phyloP scores from a whole-genome alignment of 2,888 invertebrate genomes.

The Andrena camellia region DNA sequence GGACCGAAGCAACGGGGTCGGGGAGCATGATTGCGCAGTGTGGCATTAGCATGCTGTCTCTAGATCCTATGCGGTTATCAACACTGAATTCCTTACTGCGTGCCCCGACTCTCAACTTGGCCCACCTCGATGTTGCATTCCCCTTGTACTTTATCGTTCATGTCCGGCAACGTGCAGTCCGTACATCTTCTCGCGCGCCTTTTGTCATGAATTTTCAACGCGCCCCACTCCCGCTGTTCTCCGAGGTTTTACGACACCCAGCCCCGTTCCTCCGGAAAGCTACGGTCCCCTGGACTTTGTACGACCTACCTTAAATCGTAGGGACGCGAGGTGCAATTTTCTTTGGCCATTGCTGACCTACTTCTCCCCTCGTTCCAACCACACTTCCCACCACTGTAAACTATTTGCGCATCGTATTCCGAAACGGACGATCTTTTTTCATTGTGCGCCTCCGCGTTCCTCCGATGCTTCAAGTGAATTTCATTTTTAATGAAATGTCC shows the following conservation, averaged over 20 bases:
- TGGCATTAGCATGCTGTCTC: constrained; percentile 78
- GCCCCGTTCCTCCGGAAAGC: constrained; percentile 52
- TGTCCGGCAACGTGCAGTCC: constrained; percentile 41
- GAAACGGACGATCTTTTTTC: neutral
- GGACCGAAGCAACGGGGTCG: constrained; percentile 20
- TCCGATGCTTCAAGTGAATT: neutral
- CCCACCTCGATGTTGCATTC: constrained; percentile 46
- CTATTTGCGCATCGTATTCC: constrained; percentile 17
- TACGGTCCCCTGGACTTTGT: constrained; percentile 46
- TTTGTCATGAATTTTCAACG: constrained; percentile 62
- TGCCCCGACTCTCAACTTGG: constrained; percentile 74
- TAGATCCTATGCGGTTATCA: constrained; percentile 76
- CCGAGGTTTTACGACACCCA: constrained; percentile 61
- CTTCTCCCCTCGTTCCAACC: constrained; percentile 33
- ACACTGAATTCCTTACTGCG: constrained; percentile 77
- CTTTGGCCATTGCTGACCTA: constrained; percentile 59
- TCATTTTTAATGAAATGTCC: neutral
- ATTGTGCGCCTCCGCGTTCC: neutral
- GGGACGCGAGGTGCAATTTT: constrained; percentile 44
- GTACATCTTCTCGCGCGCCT: constrained; percentile 45
- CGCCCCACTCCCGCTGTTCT: constrained; percentile 37
- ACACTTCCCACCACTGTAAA: constrained; percentile 11
- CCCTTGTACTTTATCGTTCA: constrained; percentile 49
- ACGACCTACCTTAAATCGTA: constrained; percentile 57
- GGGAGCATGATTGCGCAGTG: constrained; percentile 45